Conservation (phyloP, 64 coral and sea anemone genomes). For the Catalaphyllia jardinei region DNA sequence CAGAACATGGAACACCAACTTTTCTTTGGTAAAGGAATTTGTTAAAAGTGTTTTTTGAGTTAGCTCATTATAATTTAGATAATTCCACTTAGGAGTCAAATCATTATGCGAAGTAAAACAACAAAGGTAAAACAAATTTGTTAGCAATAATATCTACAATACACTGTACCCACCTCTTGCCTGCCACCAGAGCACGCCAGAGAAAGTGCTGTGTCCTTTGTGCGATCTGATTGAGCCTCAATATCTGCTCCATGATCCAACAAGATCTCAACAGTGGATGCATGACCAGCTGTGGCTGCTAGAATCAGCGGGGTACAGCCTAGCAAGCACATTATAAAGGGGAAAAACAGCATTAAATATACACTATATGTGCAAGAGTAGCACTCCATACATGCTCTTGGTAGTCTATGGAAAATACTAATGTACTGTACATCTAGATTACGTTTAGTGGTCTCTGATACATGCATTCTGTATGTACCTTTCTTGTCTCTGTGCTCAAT, state of each 20-base stretch:
- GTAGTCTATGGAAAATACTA: too few relatives aligned
- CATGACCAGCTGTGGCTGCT: conserved; percentile 95
- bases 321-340: conserved; percentile 8
- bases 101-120: neutral
- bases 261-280: conserved; percentile 93
- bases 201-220: conserved; percentile 94
- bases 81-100: too few relatives aligned
- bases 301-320: conserved; percentile 94
- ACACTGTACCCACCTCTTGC: conserved; percentile 71
- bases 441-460: too few relatives aligned
- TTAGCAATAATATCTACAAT: neutral
- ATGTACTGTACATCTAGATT: too few relatives aligned
- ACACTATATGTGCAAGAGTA: neutral
- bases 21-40: too few relatives aligned
- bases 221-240: conserved; percentile 95
- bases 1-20: too few relatives aligned
- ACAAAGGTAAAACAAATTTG: neutral
- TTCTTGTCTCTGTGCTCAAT: conserved; percentile 98
- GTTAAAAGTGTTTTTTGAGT: too few relatives aligned
- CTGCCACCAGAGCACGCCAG: conserved; percentile 96
- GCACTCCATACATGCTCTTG: neutral
- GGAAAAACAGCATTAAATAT: neutral
- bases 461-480: conserved; percentile 41
- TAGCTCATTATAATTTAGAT: too few relatives aligned
- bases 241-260: conserved; percentile 89